Base-by-base conservation (phyloP, 2,113 vertebrate genomes). In the Zosterops borbonicus region DNA sequence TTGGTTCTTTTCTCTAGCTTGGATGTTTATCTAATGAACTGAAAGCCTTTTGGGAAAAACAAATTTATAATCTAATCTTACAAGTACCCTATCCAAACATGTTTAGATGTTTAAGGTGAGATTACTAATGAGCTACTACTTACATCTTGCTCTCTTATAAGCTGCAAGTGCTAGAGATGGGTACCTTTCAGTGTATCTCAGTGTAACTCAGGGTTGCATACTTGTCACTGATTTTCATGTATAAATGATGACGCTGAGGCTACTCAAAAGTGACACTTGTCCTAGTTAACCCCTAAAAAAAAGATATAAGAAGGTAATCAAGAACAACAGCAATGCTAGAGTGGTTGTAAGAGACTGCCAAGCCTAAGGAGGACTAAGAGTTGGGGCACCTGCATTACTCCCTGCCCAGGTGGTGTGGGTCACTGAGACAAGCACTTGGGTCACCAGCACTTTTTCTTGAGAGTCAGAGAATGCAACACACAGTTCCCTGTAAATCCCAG, bases 381-480 rank as follows among this genome's bases (percentile, higher is more conserved):
- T 3, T n/a, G 14, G 29, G 41, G n/a, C 25, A 29, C 20, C 33
- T 52, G 29, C 25, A 46, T 4, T 58, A 14, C 31, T 71, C 20
- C 14, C 47, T 21, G 24, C 6, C 9, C 6, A 5, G 0, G 0
- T 9, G 17, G 3, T 24, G 15, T 47, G 28, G 44, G 8, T 19
- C 13, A 11, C 33, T 1, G 4, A 28, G 23, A 60, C 28, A 46
- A 39, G 14, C 56, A 27, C 39, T 3, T 2, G 2, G 3, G 1
- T 1, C 35, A 33, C 29, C 16, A 20, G 33, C 7, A 9, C 23
- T 17, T 44, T 9, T 24, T 56, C 41, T 4, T 53, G 3, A 9
- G 33, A 35, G 6, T 14, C 39, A 37, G 31, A 29, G 12, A 39
- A 23, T 20, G 11, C 53, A 77, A 19, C 14, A 55, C 19, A 7